phyloP scores from a whole-genome alignment of 2,113 vertebrate genomes.

The Chaetura pelagica region DNA sequence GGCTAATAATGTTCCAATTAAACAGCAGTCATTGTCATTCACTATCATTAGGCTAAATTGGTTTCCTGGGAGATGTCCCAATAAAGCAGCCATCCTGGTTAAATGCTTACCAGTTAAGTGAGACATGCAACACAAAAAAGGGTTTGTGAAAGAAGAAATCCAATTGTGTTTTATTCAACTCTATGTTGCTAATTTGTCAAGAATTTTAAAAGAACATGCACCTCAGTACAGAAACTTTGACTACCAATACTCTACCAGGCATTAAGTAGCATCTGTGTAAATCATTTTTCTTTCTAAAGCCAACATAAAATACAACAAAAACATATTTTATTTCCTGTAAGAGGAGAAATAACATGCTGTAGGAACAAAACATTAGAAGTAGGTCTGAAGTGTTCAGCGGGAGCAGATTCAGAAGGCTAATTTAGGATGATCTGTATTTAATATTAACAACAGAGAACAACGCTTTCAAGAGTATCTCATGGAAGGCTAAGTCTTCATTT shows the following conservation, averaged over 20 bases:
- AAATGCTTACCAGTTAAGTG: background rate
- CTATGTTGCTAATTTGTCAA: background rate
- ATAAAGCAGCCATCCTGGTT: conserved; percentile 7
- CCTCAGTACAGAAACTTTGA: background rate
- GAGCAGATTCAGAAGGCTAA: background rate
- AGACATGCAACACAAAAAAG: background rate
- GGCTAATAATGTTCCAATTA: conserved; percentile 57
- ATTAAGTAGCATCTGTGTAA: background rate
- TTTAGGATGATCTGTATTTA: background rate
- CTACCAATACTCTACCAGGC: background rate
- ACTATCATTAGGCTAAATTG: conserved; percentile 52
- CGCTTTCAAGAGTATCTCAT: background rate
- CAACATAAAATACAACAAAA: background rate
- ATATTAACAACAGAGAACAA: background rate
- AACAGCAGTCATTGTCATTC: conserved; percentile 48
- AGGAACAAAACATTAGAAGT: background rate
- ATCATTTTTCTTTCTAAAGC: background rate
- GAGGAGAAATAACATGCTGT: background rate
- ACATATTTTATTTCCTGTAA: background rate
- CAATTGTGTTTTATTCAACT: background rate
- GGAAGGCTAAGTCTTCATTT: background rate
- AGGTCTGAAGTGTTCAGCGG: background rate
- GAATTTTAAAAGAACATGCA: background rate
- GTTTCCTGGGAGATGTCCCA: conserved; percentile 55
- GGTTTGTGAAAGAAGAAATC: background rate